phyloP scores from a whole-genome alignment of 2,888 invertebrate genomes.

The Octonoba sinensis region DNA sequence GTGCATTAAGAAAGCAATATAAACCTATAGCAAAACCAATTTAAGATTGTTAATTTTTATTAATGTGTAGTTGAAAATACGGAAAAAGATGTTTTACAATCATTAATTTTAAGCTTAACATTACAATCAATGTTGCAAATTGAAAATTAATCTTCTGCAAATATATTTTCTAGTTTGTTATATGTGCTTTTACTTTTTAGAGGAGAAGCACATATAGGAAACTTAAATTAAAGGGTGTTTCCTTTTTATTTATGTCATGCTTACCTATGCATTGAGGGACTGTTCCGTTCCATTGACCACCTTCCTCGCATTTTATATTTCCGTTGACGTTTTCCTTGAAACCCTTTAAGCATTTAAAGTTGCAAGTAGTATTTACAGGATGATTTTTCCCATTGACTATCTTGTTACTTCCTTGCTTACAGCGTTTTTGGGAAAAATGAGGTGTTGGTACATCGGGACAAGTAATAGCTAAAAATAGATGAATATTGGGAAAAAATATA shows the following conservation, averaged over 20 bases:
- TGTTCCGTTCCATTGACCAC: constrained; percentile 28
- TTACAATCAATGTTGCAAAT: background rate
- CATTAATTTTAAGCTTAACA: background rate
- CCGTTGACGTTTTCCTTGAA: background rate
- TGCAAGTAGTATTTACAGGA: constrained; percentile 18
- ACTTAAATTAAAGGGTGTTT: too few species aligned
- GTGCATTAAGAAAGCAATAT: too few species aligned
- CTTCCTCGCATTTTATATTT: background rate
- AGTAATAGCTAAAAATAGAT: background rate
- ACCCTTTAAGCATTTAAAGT: constrained; percentile 18
- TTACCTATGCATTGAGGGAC: constrained; percentile 25
- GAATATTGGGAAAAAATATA: too few species aligned
- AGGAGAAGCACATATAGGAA: too few species aligned
- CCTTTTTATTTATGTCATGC: too few species aligned
- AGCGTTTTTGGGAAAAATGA: background rate
- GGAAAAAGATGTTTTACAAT: too few species aligned
- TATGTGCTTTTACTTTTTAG: too few species aligned
- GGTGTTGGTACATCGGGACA: background rate
- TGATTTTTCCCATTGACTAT: background rate
- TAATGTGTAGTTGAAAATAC: too few species aligned
- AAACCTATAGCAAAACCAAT: too few species aligned
- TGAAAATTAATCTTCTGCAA: too few species aligned
- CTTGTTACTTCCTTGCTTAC: background rate
- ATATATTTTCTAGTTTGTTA: too few species aligned
- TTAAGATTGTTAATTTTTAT: too few species aligned